These are phyloP conservation scores for Agrilus biguttatus DNA, from an alignment of 2,888 invertebrate genomes.

Conservation along the genomic window DNA sequence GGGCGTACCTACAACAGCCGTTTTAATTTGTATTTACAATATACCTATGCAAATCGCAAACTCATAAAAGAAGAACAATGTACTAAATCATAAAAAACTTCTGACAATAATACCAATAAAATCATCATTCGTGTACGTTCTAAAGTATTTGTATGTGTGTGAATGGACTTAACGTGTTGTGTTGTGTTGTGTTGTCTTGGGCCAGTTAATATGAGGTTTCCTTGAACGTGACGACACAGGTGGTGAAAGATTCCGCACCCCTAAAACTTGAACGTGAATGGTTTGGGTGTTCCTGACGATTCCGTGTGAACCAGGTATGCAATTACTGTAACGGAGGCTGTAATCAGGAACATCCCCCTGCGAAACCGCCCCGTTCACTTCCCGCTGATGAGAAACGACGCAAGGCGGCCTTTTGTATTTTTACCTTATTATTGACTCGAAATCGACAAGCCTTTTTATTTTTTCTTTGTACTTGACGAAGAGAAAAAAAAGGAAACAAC, in stretches of 20 bases:
- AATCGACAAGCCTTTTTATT: slow-evolving; percentile 6
- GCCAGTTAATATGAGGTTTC: slow-evolving; percentile 12
- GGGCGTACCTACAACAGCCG: no score
- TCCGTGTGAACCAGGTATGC: slow-evolving; percentile 29
- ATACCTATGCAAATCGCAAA: no score
- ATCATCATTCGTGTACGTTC: no score
- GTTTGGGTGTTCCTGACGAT: slow-evolving; percentile 16
- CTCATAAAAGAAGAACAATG: no score
- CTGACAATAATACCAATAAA: no score
- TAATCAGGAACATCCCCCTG: slow-evolving; percentile 21
- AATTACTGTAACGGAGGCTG: slow-evolving; percentile 30
- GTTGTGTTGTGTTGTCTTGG: slow-evolving; percentile 2
- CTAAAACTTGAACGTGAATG: slow-evolving; percentile 21
- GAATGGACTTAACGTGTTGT: slow-evolving; percentile 7
- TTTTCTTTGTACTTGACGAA: neutral
- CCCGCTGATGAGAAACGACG: slow-evolving; percentile 25
- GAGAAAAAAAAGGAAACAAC: no score
- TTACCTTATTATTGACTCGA: slow-evolving; percentile 10
- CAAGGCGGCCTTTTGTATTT: slow-evolving; percentile 10
- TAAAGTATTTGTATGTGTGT: neutral
- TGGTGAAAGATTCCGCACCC: slow-evolving; percentile 22
- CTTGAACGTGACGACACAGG: slow-evolving; percentile 11
- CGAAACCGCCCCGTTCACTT: slow-evolving; percentile 14
- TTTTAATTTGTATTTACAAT: no score
- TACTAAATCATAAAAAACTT: no score